Evolutionary conservation across 1,140 invertebrate species (phyloP).

Genomic region (Pseudomyrmex gracilis): DNA sequence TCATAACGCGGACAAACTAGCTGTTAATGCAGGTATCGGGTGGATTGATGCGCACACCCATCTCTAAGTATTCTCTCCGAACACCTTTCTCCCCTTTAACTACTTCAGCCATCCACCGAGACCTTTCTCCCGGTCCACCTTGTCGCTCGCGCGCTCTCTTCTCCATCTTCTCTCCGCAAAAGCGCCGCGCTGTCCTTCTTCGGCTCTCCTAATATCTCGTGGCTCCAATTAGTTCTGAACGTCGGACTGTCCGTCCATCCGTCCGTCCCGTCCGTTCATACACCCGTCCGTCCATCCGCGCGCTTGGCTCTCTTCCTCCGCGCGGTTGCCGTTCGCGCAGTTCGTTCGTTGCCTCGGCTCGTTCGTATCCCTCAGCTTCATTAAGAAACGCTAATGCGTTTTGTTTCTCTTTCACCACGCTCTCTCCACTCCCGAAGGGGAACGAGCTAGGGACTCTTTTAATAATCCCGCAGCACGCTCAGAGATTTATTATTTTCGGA

Average conservation of each 20-base stretch:
- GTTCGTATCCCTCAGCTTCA: constrained; percentile 83
- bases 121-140: constrained; percentile 42
- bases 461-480: constrained; percentile 83
- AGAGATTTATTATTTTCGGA: constrained; percentile 86
- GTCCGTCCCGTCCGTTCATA: constrained; percentile 56
- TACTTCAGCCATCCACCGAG: not conserved
- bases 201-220: constrained; percentile 79
- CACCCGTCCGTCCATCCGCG: constrained; percentile 55
- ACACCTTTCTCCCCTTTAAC: constrained; percentile 57
- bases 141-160: constrained; percentile 31
- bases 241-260: constrained; percentile 72
- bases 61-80: constrained; percentile 57
- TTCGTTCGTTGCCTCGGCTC: constrained; percentile 73
- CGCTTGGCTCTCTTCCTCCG: constrained; percentile 15
- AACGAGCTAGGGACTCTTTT: constrained; percentile 82
- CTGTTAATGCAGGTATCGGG: constrained; percentile 67
- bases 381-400: constrained; percentile 85
- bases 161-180: constrained; percentile 48
- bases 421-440: constrained; percentile 71
- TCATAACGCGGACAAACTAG: constrained; percentile 66
- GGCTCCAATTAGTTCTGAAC: constrained; percentile 82
- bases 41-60: constrained; percentile 66
- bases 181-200: constrained; percentile 54
- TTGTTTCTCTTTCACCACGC: constrained; percentile 82
- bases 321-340: constrained; percentile 63